Base-by-base conservation (phyloP, 1,140 invertebrate species). In the Lasioglossum albipes region DNA sequence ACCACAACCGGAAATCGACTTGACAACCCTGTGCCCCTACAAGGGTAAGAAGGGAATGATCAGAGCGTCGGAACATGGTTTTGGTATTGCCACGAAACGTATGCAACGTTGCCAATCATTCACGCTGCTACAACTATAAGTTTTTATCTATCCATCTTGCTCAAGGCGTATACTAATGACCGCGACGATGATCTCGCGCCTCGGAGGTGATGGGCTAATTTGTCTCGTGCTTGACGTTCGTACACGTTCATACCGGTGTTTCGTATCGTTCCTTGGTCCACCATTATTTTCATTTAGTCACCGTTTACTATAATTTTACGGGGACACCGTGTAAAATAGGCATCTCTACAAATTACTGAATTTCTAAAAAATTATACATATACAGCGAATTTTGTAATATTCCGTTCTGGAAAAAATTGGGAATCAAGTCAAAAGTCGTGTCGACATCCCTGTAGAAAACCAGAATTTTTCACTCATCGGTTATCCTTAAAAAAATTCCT, bases 31-130 rank as follows among this genome's bases (percentile, higher is more conserved):
- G 72, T 61, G 71, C 22, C 6, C 64, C 66, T 45, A 52, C 59
- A 74, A 27, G 65, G 75, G 74, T 10, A 45, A 64, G 45, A 41
- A 20, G 69, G 41, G 36, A 49, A 72, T 18, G 41, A 70, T 36
- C 64, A 7, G 72, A 13, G 16, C 49, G 22, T 12, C 41, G 42
- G 52, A 41, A 2, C 65, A 42, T 7, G n/a, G 65, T 42, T 57
- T 64, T 22, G 61, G 73, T 67, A 75, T 65, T 62, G 81, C 41
- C 57, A 20, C 62, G 62, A 52, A 75, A 45, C 54, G 59, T 52
- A 36, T 69, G 84, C 82, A 75, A 68, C 62, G 83, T 82, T 80
- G 83, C 73, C 83, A 82, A 73, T 87, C 83, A 80, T 65, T 22
- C 36, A n/a, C 64, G 54, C 27, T 20, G 36, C 18, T 54, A 31